These are phyloP conservation scores for Hozukius guyotensis DNA, from an alignment of 2,797 vertebrate genomes.

Conservation along the genomic window DNA sequence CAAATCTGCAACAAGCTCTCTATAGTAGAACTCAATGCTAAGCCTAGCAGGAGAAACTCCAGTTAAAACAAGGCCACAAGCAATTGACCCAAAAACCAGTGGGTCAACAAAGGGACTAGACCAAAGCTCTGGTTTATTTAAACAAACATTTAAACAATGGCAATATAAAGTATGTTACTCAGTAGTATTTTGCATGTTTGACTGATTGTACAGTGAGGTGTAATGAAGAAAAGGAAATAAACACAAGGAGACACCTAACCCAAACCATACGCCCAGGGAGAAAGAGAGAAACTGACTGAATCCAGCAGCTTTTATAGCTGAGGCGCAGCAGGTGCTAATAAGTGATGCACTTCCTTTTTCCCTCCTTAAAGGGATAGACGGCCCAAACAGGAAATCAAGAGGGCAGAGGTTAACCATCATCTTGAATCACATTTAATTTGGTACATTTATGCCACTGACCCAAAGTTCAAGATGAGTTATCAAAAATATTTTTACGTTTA, in stretches of 20 bases:
- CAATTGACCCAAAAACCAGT: accelerated
- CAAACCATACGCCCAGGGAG: not conserved
- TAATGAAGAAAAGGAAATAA: no score
- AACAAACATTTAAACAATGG: no score
- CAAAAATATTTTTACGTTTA: not conserved
- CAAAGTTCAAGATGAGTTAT: not conserved
- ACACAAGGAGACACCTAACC: no score
- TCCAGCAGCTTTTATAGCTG: not conserved
- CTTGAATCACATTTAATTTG: not conserved
- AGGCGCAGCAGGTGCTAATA: not conserved
- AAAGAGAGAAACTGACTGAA: not conserved
- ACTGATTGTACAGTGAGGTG: no score
- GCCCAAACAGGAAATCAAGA: not conserved
- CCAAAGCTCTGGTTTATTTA: accelerated
- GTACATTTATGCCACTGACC: not conserved
- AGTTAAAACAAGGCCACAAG: no score
- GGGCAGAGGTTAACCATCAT: not conserved
- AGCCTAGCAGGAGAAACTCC: no score
- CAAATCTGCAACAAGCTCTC: no score
- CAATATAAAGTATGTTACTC: no score
- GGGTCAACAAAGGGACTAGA: no score
- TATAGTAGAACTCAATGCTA: no score
- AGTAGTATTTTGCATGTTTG: no score
- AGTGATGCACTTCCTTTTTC: not conserved
- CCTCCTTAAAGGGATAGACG: not conserved